phyloP scores from a whole-genome alignment of 2,888 invertebrate genomes.

The Calliscelio sp. region DNA sequence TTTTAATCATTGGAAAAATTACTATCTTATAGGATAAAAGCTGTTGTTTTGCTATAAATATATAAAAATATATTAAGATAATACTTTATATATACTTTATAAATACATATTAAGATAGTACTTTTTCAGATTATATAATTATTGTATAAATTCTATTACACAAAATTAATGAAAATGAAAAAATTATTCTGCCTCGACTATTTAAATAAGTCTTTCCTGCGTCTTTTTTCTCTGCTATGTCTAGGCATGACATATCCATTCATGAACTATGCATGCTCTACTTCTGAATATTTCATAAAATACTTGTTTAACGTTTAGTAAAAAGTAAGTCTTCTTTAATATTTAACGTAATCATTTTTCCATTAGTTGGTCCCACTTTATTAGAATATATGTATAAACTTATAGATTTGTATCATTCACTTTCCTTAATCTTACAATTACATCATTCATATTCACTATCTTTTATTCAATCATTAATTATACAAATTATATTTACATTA shows the following conservation, averaged over 20 bases:
- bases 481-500: not conserved
- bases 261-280: conserved; percentile 16
- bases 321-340: not conserved
- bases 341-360: too few relatives aligned
- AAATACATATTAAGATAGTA: not conserved
- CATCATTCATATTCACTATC: too few relatives aligned
- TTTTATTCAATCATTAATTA: too few relatives aligned
- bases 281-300: not conserved
- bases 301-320: not conserved
- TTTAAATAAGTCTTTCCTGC: not conserved
- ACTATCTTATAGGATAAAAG: too few relatives aligned
- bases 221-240: not conserved
- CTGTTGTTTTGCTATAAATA: not conserved
- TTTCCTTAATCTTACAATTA: too few relatives aligned
- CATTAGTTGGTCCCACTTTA: too few relatives aligned
- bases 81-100: not conserved
- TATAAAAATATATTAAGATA: not conserved
- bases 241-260: not conserved
- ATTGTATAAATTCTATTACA: not conserved
- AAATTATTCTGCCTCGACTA: not conserved
- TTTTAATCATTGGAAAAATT: too few relatives aligned
- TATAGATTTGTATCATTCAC: too few relatives aligned
- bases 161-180: not conserved
- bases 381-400: too few relatives aligned
- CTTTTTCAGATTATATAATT: not conserved